Percentiles rank a stretch among this genome's conserved stretches.
Evolutionary conservation across 2,797 vertebrate species (phyloP).

Genomic region (Lates japonicus): DNA sequence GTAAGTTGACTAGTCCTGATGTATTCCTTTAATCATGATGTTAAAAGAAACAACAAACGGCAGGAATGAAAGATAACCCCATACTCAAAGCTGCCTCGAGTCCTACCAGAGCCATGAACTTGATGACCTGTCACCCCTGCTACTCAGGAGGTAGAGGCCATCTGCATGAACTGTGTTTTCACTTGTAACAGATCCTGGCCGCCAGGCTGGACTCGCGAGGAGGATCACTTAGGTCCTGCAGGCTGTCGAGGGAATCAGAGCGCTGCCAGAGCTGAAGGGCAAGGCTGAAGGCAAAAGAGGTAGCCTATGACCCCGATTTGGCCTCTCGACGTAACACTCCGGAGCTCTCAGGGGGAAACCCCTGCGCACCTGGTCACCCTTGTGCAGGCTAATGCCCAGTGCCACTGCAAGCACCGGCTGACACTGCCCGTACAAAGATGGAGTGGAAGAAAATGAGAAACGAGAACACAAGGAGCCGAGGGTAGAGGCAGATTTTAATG

Average conservation of each 20-base stretch:
- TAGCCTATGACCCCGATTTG: slow-evolving; percentile 73
- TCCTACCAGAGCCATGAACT: slow-evolving; percentile 45
- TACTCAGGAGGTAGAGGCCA: slow-evolving; percentile 56
- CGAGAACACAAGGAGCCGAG: slow-evolving; percentile 20
- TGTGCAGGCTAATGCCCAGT: slow-evolving; percentile 48
- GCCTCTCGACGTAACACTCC: slow-evolving; percentile 65
- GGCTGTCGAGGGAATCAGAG: slow-evolving; percentile 72
- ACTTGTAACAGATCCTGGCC: slow-evolving; percentile 72
- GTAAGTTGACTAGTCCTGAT: slow-evolving; percentile 16
- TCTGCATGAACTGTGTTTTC: slow-evolving; percentile 74
- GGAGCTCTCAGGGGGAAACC: slow-evolving; percentile 60
- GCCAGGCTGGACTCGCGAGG: slow-evolving; percentile 67
- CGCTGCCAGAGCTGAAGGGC: slow-evolving; percentile 47
- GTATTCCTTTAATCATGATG: slow-evolving; percentile 47
- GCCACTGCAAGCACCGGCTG: slow-evolving; percentile 21
- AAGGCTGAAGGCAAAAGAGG: slow-evolving; percentile 77
- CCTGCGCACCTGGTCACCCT: slow-evolving; percentile 63
- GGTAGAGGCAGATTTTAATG: slow-evolving; percentile 41
- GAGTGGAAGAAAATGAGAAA: slow-evolving; percentile 43
- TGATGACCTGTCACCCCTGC: slow-evolving; percentile 49
- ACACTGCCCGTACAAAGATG: slow-evolving; percentile 15
- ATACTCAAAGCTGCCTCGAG: slow-evolving; percentile 70
- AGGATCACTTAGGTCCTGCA: slow-evolving; percentile 66
- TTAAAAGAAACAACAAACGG: slow-evolving; percentile 60
- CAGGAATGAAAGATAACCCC: slow-evolving; percentile 65